These are phyloP conservation scores for Aradus depressus DNA, from an alignment of 2,888 invertebrate genomes.

Conservation along the genomic window DNA sequence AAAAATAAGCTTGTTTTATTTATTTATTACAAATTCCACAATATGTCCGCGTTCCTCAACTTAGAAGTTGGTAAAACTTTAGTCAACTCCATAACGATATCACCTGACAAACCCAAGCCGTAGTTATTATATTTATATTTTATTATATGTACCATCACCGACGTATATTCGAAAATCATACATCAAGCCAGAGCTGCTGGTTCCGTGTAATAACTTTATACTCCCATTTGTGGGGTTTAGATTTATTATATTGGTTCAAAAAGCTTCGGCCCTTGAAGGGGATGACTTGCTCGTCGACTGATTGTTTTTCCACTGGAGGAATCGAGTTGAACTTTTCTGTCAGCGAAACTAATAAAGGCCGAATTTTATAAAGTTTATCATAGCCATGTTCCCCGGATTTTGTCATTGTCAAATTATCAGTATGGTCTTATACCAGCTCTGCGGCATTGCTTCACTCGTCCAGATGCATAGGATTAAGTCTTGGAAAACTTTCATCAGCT, in stretches of 20 bases:
- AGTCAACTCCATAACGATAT: slow-evolving; percentile 28
- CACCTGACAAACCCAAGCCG: slow-evolving; percentile 29
- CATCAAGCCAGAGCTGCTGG: slow-evolving; percentile 28
- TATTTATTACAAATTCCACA: no score
- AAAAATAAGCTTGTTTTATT: no score
- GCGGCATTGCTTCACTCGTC: no score
- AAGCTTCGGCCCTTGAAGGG: slow-evolving; percentile 31
- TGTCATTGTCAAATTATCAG: slow-evolving; percentile 15
- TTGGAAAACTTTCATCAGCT: no score
- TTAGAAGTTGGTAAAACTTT: slow-evolving; percentile 19
- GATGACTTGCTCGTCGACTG: slow-evolving; percentile 33
- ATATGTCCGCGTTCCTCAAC: no score
- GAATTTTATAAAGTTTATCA: slow-evolving; percentile 28
- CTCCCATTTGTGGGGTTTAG: slow-evolving; percentile 25
- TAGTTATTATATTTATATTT: no score
- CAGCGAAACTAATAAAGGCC: slow-evolving; percentile 25
- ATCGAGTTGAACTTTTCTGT: slow-evolving; percentile 22
- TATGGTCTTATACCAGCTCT: no score
- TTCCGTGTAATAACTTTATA: slow-evolving; percentile 22
- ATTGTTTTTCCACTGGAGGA: slow-evolving; percentile 30
- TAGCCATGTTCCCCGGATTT: slow-evolving; percentile 18
- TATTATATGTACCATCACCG: slow-evolving; percentile 30
- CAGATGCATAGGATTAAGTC: no score
- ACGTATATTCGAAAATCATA: slow-evolving; percentile 32
- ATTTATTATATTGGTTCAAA: slow-evolving; percentile 22